phyloP scores from a whole-genome alignment of 1,140 invertebrate genomes.

The Drosophila nasuta region DNA sequence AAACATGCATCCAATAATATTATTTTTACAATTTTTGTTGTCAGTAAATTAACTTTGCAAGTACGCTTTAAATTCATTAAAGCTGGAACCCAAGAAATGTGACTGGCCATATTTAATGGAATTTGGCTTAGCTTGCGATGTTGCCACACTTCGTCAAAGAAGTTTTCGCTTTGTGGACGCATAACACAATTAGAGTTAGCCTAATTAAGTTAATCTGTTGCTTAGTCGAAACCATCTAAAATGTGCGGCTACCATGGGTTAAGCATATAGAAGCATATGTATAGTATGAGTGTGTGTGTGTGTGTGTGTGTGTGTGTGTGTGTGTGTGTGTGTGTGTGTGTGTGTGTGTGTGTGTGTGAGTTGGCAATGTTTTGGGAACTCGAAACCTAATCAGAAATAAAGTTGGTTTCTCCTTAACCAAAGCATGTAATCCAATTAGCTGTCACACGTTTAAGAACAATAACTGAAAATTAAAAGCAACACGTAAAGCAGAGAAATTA shows the following conservation, averaged over 20 bases:
- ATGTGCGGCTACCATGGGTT: conserved; percentile 26
- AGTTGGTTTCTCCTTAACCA: conserved; percentile 27
- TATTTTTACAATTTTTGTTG: background rate
- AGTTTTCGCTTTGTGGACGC: conserved; percentile 36
- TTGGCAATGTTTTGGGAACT: conserved; percentile 19
- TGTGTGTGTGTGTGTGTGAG: conserved; percentile 4
- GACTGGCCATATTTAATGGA: background rate
- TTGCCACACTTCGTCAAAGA: conserved; percentile 25
- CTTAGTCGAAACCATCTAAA: conserved; percentile 40
- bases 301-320: conserved; percentile 2
- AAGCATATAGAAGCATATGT: conserved; percentile 18
- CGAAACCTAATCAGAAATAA: conserved; percentile 62
- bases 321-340: conserved; percentile 2
- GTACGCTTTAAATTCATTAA: background rate
- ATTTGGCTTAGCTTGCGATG: conserved; percentile 10
- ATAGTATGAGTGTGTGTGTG: background rate
- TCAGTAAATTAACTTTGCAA: conserved; percentile 7
- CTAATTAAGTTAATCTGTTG: conserved; percentile 68
- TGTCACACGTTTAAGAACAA: conserved; percentile 38
- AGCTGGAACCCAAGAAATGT: background rate
- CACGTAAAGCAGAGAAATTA: conserved; percentile 30
- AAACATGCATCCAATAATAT: background rate
- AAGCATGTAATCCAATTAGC: conserved; percentile 50
- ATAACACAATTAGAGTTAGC: conserved; percentile 54
- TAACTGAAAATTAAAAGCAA: conserved; percentile 42